Evolutionary conservation across 1,140 invertebrate genomes (phyloP), one percentile per base, ranked within the genome.

Genomic region (Pseudomyrmex concolor): DNA sequence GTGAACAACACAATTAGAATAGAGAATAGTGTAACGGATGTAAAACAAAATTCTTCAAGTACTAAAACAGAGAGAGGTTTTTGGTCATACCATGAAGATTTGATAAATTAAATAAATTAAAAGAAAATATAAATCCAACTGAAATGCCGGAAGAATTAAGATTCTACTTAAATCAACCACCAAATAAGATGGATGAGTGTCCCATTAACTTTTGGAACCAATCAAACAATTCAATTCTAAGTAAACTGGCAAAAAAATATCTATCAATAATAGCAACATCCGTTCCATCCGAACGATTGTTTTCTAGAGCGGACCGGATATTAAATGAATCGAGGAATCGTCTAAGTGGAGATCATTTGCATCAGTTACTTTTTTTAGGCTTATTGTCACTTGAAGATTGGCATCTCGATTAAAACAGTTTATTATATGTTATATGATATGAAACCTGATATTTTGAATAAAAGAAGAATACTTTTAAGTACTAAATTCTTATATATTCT

Each of bases 81-180:
- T 54, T 55, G 67, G 22, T n/a, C 9, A 54, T 70, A 15, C 22
- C 50, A 55, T 34, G 22, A 70, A n/a, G 0, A 55, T 25, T 70
- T 55, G 9, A 15, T 34, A 70, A 34, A 70, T 4, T 2, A 70
- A 54, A 55, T 54, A n/a, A 25, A 2, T 17, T 1, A 7, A 55
- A 70, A 10, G 34, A 70, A 51, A 25, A 68, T 0, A n/a, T 34
- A 34, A 34, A 71, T 43, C 43, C 19, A 2, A 43, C 68, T 34
- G 34, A 34, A 55, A 71, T 71, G 22, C 15, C 10, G 10, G 51
- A 71, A n/a, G n/a, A 71, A 17, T 51, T 71, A 17, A 55, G 34
- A 43, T 51, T 51, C 15, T 71, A 71, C 13, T 55, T 71, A 43
- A 55, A 55, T 71, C 68, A 71, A 55, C 51, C 68, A 55, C 13